These are phyloP conservation scores for Andrena bucephala DNA, from an alignment of 2,888 invertebrate species.

Conservation along the genomic window DNA sequence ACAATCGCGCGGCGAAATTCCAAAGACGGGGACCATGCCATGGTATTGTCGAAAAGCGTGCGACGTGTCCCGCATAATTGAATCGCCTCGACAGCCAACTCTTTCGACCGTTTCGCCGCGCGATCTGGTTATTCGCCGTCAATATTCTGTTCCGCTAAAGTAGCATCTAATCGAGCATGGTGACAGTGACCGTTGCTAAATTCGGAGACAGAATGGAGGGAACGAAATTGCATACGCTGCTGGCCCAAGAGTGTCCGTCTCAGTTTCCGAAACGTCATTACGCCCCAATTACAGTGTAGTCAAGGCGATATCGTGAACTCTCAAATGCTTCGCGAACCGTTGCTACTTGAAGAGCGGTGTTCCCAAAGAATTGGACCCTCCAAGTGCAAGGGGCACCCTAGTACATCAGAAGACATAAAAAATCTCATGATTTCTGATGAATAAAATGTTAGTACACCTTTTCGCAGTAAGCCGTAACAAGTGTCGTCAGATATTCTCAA, in stretches of 20 bases:
- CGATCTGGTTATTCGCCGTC: slow-evolving; percentile 4
- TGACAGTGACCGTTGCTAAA: background rate
- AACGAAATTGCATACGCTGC: background rate
- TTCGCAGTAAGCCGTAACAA: no score
- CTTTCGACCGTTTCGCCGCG: background rate
- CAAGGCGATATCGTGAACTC: background rate
- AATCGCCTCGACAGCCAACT: slow-evolving; percentile 1
- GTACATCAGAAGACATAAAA: no score
- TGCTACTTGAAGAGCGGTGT: no score
- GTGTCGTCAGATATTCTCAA: no score
- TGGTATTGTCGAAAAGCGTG: slow-evolving; percentile 40
- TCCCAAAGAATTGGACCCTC: no score
- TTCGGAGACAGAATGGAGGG: background rate
- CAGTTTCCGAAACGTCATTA: background rate
- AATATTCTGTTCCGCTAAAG: background rate
- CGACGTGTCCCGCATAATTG: slow-evolving; percentile 57
- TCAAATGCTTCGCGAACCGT: no score
- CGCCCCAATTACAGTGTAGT: background rate
- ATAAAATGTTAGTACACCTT: no score
- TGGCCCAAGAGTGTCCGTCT: no score
- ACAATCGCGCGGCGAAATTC: slow-evolving; percentile 46
- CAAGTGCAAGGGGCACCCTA: no score
- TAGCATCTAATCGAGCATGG: no score
- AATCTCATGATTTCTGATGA: no score
- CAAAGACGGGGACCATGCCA: slow-evolving; percentile 34